Conservation (phyloP, 92 coral and sea anemone genomes). For the Porites divaricata region DNA sequence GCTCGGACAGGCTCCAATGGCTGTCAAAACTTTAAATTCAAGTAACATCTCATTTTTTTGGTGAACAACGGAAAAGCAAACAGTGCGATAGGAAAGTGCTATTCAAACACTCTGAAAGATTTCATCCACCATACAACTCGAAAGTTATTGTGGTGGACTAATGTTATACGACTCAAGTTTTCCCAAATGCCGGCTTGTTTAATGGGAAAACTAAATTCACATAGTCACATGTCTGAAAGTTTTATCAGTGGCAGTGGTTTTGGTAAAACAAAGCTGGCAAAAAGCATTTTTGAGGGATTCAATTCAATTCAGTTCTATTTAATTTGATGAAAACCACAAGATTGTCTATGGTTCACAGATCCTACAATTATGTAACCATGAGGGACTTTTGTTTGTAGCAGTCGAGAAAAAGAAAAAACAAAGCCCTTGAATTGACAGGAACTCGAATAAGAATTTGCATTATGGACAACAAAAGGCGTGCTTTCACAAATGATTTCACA, state of each 20-base stretch:
- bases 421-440: slow-evolving; percentile 17
- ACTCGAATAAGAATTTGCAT: slow-evolving; percentile 6
- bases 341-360: background rate
- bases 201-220: too few relatives aligned
- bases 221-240: background rate
- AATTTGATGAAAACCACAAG: slow-evolving; percentile 28
- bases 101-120: background rate
- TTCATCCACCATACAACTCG: background rate
- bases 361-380: background rate
- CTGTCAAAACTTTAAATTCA: background rate
- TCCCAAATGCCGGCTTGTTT: too few relatives aligned
- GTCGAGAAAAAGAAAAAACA: background rate
- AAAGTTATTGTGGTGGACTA: too few relatives aligned
- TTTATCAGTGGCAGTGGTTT: background rate
- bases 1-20: background rate
- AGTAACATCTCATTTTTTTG: background rate
- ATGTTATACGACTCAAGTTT: too few relatives aligned
- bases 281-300: background rate
- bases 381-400: background rate
- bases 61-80: background rate
- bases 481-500: slow-evolving; percentile 21
- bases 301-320: slow-evolving; percentile 16
- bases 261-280: background rate
- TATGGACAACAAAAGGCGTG: slow-evolving; percentile 5
- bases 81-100: background rate